Base-by-base conservation (phyloP, 2,113 vertebrate genomes). In the Macrotus californicus region DNA sequence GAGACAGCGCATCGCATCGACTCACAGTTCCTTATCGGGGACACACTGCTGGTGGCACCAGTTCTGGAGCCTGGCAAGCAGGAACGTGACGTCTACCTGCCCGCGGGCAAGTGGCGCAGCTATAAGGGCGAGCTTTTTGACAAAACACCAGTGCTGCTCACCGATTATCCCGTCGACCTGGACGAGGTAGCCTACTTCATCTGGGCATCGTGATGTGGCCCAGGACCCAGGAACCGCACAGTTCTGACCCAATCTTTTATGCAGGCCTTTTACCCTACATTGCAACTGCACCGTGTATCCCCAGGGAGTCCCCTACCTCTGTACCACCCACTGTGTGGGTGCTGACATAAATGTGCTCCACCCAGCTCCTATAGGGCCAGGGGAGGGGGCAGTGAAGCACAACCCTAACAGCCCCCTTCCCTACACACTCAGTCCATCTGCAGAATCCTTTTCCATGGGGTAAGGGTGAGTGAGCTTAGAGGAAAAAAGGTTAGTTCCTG, bases 1-100 rank as follows among this genome's bases (percentile, higher is more conserved):
- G 98, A 99, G 89, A 98, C 98, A 0, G 98, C 99, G 1, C 99
- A 99, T 96, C 99, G 99, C 81, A 98, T 99, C 0, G 99, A 99
- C 97, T 99, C 99, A 0, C 99, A 99, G 98, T 99, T 99, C 96
- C 98, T 99, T 80, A 99, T 99, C 0, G 99, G 99, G 26, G 99
- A 99, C 96, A 99, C 99, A 46, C 98, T 99, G 85, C 99, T 99
- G 98, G 99, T 99, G 94, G 99, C 99, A 0, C 99, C 99, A 0
- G 99, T 99, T 29, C 98, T 99, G 97, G 99, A 99, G 97, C 98
- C 99, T 0, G 99, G 99, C 59, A 99, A 99, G 96, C 99, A 99
- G 96, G 99, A 99, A 93, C 98, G 99, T 0, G 99, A 99, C 0
- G 99, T 99, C 89, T 99, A 99, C 96, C 98, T 99, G 76, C 99